Conservation (phyloP, 2,797 vertebrate species). For the Sciurus vulgaris region DNA sequence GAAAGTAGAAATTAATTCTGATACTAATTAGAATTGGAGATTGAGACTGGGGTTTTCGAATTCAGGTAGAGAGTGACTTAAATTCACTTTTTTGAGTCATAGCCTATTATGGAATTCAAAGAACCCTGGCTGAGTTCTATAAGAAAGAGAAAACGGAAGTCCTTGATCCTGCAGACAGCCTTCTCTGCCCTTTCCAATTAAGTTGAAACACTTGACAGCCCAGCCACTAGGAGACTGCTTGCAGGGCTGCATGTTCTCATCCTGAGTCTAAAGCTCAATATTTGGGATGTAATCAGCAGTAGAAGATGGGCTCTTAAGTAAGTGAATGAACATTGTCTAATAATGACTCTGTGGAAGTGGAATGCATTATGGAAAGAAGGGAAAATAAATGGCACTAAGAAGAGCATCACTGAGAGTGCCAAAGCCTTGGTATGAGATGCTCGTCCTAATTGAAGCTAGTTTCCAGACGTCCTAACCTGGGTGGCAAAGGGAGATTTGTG, state of each 20-base stretch:
- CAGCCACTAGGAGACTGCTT: background rate
- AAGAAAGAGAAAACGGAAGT: constrained; percentile 34
- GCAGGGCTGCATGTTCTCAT: background rate
- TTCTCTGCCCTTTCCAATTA: constrained; percentile 26
- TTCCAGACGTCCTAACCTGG: background rate
- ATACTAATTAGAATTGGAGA: constrained; percentile 42
- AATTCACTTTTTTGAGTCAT: constrained; percentile 16
- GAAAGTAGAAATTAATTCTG: constrained; percentile 37
- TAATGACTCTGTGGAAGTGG: background rate
- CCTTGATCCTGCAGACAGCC: background rate
- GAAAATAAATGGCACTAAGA: background rate
- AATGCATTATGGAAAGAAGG: background rate
- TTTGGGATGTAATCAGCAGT: background rate
- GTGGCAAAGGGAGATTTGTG: background rate
- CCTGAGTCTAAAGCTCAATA: background rate
- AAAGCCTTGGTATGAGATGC: background rate
- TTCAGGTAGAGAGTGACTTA: background rate
- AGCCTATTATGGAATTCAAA: background rate
- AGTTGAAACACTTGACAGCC: background rate
- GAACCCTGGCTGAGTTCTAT: background rate
- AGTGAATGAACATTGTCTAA: background rate
- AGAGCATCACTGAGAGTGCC: background rate
- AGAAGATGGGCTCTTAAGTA: background rate
- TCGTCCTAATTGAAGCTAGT: background rate
- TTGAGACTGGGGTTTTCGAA: background rate